These are phyloP conservation scores for Plebejus melissa DNA, from an alignment of 2,888 invertebrate genomes.

Conservation along the genomic window DNA sequence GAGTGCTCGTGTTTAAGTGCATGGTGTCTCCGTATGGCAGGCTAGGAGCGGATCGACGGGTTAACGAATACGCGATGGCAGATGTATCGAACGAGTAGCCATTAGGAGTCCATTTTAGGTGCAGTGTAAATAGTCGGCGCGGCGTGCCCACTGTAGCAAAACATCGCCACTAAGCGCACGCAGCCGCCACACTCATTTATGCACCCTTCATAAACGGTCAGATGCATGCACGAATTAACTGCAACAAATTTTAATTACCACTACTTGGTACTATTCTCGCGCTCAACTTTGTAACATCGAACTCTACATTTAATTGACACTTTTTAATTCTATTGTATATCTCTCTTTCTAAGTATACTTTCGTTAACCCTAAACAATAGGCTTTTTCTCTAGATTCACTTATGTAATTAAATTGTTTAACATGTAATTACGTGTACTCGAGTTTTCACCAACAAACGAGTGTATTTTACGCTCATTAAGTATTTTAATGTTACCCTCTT, in stretches of 20 bases:
- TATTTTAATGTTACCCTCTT: constrained; percentile 8
- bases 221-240: constrained; percentile 46
- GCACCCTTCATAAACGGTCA: constrained; percentile 72
- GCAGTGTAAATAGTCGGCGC: constrained; percentile 61
- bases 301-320: constrained; percentile 2
- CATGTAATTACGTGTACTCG: constrained; percentile 1
- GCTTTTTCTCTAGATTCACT: neutral
- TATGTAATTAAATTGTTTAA: neutral
- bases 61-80: constrained; percentile 71
- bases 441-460: constrained; percentile 13
- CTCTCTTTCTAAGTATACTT: neutral
- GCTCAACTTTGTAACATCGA: neutral
- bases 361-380: neutral
- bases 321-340: neutral
- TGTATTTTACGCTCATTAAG: constrained; percentile 26
- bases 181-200: constrained; percentile 57
- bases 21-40: constrained; percentile 41
- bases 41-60: constrained; percentile 42
- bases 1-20: constrained; percentile 61
- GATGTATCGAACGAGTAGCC: constrained; percentile 69
- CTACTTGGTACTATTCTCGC: constrained; percentile 1
- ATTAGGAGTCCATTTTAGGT: constrained; percentile 76
- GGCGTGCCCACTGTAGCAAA: constrained; percentile 58
- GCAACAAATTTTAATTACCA: constrained; percentile 23
- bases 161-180: constrained; percentile 52